Base-by-base conservation (phyloP, 2,113 vertebrate species). In the Anthoscopus minutus region DNA sequence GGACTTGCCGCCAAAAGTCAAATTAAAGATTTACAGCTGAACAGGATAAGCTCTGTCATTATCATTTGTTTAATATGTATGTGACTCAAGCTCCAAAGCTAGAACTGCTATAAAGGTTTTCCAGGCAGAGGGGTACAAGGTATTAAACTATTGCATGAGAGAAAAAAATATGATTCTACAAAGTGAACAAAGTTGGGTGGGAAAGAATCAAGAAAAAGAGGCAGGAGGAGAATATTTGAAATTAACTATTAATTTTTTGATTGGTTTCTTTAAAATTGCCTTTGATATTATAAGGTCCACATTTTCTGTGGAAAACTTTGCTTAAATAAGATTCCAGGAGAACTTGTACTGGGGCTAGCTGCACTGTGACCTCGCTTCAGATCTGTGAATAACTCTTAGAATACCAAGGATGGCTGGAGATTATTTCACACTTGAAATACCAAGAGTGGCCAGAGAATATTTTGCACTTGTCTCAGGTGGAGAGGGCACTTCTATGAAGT, bases 21-120 rank as follows among this genome's bases (percentile, higher is more conserved):
- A 92, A 81, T 95, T 91, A 87, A 78, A 95, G 86, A 66, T 81
- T 96, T 97, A 82, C 1, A 1, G 67, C 76, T 85, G 40, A 91
- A 54, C 38, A 77, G 67, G 86, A 92, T 76, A 86, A 90, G 13
- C 47, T 92, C 44, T 57, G 40, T 81, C 76, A 67, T 14, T 86
- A 50, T 57, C 50, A 51, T 72, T 95, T 79, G 71, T 88, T 95
- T 95, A 95, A 89, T 69, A 66, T 38, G 57, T 69, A 38, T 30
- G 8, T 31, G 61, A 86, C 38, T 50, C 45, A 83, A 64, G 80
- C n/a, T 77, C 77, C 73, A 81, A 78, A 81, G 35, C 51, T 94
- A 82, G 92, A 93, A 86, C 20, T 69, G 88, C 79, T 74, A 80
- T 2, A 73, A 56, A 89, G 51, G 83, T 89, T 67, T 83, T 88